Percentiles rank a stretch among this genome's conserved stretches.
Conservation (phyloP, 2,797 vertebrate genomes). For the Chlorospingus flavigularis region DNA sequence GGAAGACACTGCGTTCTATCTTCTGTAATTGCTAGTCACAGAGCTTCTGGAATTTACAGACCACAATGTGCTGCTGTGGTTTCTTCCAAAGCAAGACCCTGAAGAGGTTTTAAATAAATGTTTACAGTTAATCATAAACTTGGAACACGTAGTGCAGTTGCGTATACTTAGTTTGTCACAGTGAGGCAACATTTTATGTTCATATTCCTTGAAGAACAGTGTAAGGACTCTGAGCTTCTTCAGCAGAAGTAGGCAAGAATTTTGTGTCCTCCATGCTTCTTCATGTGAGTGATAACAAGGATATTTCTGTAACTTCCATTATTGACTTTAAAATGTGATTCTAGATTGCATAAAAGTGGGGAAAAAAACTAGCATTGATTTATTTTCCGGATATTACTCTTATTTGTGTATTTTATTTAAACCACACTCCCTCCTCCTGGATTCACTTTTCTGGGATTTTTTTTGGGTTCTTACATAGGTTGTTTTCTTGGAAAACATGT, state of each 20-base stretch:
- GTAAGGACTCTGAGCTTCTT: not conserved
- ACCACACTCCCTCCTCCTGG: rapidly evolving
- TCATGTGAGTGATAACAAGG: not conserved
- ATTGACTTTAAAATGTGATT: not conserved
- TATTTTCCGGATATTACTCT: not conserved
- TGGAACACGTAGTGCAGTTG: not conserved
- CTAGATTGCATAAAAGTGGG: not conserved
- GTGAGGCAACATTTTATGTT: not conserved
- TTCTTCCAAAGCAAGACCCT: not conserved
- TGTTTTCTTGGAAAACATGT: not conserved
- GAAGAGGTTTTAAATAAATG: not conserved
- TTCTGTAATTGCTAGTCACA: not conserved
- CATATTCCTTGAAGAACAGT: not conserved
- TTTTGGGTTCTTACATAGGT: rapidly evolving
- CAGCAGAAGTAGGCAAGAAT: not conserved
- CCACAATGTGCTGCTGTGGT: not conserved
- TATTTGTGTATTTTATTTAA: not conserved
- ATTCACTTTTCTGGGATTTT: not conserved
- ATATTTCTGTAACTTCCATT: not conserved
- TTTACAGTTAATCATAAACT: not conserved
- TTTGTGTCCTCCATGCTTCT: not conserved
- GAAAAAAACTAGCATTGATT: not conserved
- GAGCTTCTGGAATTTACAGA: not conserved
- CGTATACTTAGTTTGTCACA: not conserved
- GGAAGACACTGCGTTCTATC: not conserved